phyloP scores from a whole-genome alignment of 2,888 invertebrate species.

The Drosophila macrothrix region DNA sequence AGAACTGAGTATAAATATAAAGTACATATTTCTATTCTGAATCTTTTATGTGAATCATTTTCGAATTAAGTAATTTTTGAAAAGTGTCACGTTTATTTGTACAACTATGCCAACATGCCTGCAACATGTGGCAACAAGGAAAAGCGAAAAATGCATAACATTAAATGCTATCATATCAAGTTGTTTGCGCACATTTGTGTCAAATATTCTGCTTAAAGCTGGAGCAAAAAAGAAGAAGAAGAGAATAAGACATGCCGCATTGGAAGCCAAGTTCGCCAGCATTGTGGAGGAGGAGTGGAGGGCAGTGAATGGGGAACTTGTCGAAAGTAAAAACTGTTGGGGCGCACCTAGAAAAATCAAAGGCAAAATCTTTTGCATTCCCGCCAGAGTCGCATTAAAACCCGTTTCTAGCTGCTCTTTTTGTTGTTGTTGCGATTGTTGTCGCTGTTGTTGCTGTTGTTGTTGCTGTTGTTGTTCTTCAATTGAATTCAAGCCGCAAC shows the following conservation, averaged over 20 bases:
- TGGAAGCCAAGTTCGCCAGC: not conserved
- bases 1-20: too few relatives aligned
- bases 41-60: not conserved
- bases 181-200: not conserved
- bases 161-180: not conserved
- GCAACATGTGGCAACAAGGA: not conserved
- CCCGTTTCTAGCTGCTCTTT: conserved; percentile 36
- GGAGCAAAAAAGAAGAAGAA: not conserved
- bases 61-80: not conserved
- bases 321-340: conserved; percentile 50
- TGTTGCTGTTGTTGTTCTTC: conserved; percentile 10
- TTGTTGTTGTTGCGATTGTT: conserved; percentile 2
- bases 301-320: conserved; percentile 3
- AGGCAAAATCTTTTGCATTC: conserved; percentile 21
- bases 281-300: not conserved
- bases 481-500: conserved; percentile 20
- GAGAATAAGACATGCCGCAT: not conserved
- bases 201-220: not conserved
- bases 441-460: not conserved
- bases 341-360: conserved; percentile 28
- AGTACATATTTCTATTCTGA: not conserved
- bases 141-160: not conserved
- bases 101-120: not conserved
- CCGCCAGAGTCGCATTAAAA: conserved; percentile 17
- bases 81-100: not conserved